Evolutionary conservation across 1,140 invertebrate genomes (phyloP).

Genomic region (Sarcophaga peregrina): DNA sequence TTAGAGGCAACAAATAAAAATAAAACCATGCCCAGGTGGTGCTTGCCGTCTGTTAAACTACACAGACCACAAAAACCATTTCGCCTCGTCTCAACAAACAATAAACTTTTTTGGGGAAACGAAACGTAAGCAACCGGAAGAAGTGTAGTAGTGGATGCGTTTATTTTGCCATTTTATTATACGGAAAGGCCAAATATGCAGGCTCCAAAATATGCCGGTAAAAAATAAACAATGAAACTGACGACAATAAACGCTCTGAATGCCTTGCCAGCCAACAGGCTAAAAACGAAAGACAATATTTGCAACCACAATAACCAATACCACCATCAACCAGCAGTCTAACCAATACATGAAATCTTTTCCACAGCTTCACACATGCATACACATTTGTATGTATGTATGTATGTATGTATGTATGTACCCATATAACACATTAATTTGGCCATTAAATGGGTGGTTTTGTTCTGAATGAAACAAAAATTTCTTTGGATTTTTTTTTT

Average conservation of each 20-base stretch:
- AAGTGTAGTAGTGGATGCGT: background rate
- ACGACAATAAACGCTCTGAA: background rate
- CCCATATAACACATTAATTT: background rate
- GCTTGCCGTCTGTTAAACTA: background rate
- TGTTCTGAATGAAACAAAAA: background rate
- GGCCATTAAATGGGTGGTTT: background rate
- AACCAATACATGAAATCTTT: too few relatives aligned
- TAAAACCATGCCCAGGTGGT: too few relatives aligned
- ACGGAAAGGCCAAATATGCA: background rate
- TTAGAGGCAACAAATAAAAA: too few relatives aligned
- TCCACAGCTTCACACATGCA: too few relatives aligned
- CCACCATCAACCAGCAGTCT: too few relatives aligned
- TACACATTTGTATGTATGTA: background rate
- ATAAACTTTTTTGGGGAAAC: background rate
- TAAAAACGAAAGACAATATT: constrained; percentile 13
- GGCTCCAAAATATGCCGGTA: background rate
- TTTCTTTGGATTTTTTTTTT: too few relatives aligned
- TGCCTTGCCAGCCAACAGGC: background rate
- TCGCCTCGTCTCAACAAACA: background rate
- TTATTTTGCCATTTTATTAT: background rate
- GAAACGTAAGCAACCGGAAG: background rate
- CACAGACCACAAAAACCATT: background rate
- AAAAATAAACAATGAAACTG: background rate
- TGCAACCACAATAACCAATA: constrained; percentile 22
- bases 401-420: too few relatives aligned